Conservation (phyloP, 2,888 invertebrate genomes). For the Phortica okadai region DNA sequence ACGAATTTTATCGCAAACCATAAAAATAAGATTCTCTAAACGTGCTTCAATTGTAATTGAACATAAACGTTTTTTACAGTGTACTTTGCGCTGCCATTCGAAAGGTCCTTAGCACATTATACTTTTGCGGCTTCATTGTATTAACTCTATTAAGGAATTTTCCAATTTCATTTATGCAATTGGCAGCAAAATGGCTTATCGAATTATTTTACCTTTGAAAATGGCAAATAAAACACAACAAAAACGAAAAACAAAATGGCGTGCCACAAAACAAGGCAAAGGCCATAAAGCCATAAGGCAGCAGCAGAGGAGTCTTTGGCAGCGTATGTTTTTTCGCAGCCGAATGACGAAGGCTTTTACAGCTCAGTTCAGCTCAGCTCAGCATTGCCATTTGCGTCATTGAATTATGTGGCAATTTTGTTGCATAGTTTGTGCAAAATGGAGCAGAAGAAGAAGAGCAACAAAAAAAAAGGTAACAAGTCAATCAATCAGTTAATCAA, state of each 20-base stretch:
- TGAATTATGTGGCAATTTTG: conserved; percentile 5
- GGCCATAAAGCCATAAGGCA: too few species aligned
- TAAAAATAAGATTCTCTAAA: too few species aligned
- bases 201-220: background rate
- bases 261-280: background rate
- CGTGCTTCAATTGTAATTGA: background rate
- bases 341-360: background rate
- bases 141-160: background rate
- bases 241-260: background rate
- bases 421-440: background rate
- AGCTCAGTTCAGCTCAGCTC: background rate
- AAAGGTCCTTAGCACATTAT: background rate
- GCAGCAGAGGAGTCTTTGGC: too few species aligned
- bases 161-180: background rate
- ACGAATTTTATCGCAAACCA: too few species aligned
- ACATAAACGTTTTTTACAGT: background rate
- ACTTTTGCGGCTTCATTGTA: background rate
- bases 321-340: too few species aligned
- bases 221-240: background rate
- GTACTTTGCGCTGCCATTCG: background rate
- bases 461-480: conserved; percentile 18
- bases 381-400: background rate
- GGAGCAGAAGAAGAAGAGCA: background rate
- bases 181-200: background rate
- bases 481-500: conserved; percentile 2